Base-by-base conservation (phyloP, 2,797 vertebrate species). In the Coracias cyanogaster region DNA sequence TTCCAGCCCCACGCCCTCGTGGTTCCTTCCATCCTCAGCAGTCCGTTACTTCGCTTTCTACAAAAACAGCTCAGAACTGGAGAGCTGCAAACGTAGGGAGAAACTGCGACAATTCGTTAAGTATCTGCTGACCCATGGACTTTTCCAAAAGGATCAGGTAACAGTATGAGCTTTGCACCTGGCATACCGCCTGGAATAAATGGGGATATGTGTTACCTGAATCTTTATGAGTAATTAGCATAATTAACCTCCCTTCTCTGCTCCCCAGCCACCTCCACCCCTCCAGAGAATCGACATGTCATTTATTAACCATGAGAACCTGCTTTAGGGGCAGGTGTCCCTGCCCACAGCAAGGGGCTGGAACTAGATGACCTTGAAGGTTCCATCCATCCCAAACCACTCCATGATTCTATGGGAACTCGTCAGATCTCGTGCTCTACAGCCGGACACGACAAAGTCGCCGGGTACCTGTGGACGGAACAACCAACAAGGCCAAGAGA, bases 171-270 rank as follows among this genome's bases (percentile, higher is more conserved):
- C 55, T 80, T 82, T 80, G 67, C 20, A 37, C 29, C 78, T 92
- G 88, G 88, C 94, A 85, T 61, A 70, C 31, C 28, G 86, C 94
- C 90, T 25, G 79, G 55, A 92, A 67, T 52, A 89, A 93, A 86
- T 29, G 33, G 89, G 92, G 57, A 58, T 62, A 62, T 2, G 7
- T 35, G 69, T 86, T 55, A 78, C 94, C 86, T 82, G 92, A 64
- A 92, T 78, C 67, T 71, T 61, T 72, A 71, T 35, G 65, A 60
- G 72, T 65, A 89, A 93, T 95, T 81, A 93, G 82, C 82, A 65
- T 87, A 89, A 95, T 91, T 89, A 95, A 87, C 67, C 82, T 86
- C 88, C 65, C 81, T 52, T 79, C 76, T 89, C 90, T 80, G 60
- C 81, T 92, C 79, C 93, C 28, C 15, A 18, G 79, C 57, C 84